Evolutionary conservation across 2,797 vertebrate species (phyloP), one percentile per base, ranked within the genome.

Genomic region (Ceryle rudis): DNA sequence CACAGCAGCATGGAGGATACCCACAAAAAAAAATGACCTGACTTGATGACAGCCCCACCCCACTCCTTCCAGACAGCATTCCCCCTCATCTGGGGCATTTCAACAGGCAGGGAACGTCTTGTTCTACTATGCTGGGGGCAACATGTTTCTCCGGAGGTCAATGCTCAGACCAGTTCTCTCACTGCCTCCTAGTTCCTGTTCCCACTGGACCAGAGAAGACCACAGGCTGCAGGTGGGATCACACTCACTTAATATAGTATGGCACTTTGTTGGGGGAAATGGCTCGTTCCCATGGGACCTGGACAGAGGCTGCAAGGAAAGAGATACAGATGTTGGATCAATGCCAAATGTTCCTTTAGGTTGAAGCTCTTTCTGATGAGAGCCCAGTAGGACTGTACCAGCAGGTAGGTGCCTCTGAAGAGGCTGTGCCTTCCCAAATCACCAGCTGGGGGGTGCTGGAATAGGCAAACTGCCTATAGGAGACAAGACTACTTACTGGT

Each of bases 221-320:
- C 51, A 10, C 0, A 2, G 52, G 79, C 57, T 89, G 28, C 5
- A 8, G 58, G 2, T 60, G 81, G 89, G 67, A 17, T 21, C 60
- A 65, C 84, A 98, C 99, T 99, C 98, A 99, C 99, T 99, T 99
- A 98, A 99, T 99, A 97, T 99, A 99, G 97, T 99, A 99, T 39
- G 99, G 99, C 97, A 99, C 99, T 99, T 99, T 99, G 98, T 99
- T 99, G 71, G 99, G 99, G 91, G 99, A 99, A 97, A 99, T 99
- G 96, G 99, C 99, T 96, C 99, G 98, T 96, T 99, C 99, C 99
- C 99, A 99, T 55, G 99, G 99, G 86, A 99, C 98, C 97, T 99
- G 99, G 93, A 99, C 99, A 35, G 99, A 99, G 96, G 99, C 99
- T 99, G 97, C 84, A 93, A 94, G 90, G 81, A 81, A 81, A 96